Base-by-base conservation (phyloP, 2,797 vertebrate species). In the Echiichthys vipera region DNA sequence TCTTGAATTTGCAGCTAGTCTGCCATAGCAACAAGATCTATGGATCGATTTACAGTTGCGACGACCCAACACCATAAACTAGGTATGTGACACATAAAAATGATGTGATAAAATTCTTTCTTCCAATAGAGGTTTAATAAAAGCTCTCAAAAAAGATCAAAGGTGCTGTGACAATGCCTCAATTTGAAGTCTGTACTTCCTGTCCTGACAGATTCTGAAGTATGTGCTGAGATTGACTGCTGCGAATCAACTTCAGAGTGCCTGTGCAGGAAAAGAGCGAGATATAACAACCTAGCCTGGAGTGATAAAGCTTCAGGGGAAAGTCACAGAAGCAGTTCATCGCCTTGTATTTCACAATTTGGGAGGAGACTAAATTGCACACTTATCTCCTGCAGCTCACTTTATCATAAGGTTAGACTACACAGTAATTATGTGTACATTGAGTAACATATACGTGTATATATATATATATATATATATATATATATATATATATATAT, bases 241-340 rank as follows among this genome's bases (percentile, higher is more conserved):
- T 78, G 73, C 66, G 66, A 80, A 79, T 80, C 65, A 64, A 67
- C 78, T 69, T 77, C 80, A 64, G 25, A 73, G 46, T 61, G 50
- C 15, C 70, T 57, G 65, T n/a, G 65, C 70, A 67, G 45, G 61
- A 63, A 71, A n/a, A 49, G 9, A 63, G 62, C 59, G 71, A 80
- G 67, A 59, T 69, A 34, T 50, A 75, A 83, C 53, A 71, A 64
- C 29, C 61, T 34, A 2, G 69, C 61, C 43, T 20, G n/a, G 15
- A 64, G 75, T 30, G 76, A 83, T 77, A 84, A 79, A 74, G 57
- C 67, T 54, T 74, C 36, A 30, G 43, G 30, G 30, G 67, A 73
- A 61, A 73, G 64, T 74, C 66, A 75, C 37, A 74, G 63, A 56
- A 53, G 71, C 34, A 72, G 55, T 68, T 78, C 24, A 65, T 62